A percentile compares a stretch with the other conserved stretches of the same genome.
Evolutionary conservation across 2,888 invertebrate species (phyloP).

Genomic region (Phaonia tiefii): DNA sequence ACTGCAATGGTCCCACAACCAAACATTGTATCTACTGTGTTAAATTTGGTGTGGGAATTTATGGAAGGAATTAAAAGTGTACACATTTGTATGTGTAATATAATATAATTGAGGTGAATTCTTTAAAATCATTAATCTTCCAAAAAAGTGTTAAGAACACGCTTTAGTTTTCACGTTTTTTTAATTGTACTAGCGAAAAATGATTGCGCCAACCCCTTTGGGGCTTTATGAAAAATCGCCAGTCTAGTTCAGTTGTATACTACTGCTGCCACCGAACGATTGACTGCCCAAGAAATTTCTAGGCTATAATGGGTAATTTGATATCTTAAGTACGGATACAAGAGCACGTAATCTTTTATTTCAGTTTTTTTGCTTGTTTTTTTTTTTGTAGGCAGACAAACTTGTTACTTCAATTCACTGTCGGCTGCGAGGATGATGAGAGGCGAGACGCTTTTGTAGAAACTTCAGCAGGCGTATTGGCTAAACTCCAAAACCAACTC

Average conservation of each 20-base stretch:
- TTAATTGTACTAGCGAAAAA: conserved; percentile 63
- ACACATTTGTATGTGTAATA: too few relatives aligned
- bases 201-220: not conserved
- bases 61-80: too few relatives aligned
- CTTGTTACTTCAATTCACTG: conserved; percentile 54
- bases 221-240: not conserved
- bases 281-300: conserved; percentile 30
- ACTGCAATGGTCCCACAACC: too few relatives aligned
- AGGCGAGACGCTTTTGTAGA: not conserved
- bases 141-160: conserved; percentile 47
- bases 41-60: too few relatives aligned
- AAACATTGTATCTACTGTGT: too few relatives aligned
- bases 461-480: too few relatives aligned
- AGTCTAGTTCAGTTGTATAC: not conserved
- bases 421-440: conserved; percentile 26
- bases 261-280: not conserved
- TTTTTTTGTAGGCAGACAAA: conserved; percentile 40
- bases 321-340: conserved; percentile 77
- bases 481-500: too few relatives aligned
- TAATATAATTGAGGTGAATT: conserved; percentile 49
- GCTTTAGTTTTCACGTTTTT: conserved; percentile 57
- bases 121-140: conserved; percentile 58
- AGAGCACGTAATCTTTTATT: conserved; percentile 68
- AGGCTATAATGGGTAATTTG: conserved; percentile 80
- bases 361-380: too few relatives aligned